phyloP scores from a whole-genome alignment of 2,113 vertebrate genomes.

The Globicephala melas region DNA sequence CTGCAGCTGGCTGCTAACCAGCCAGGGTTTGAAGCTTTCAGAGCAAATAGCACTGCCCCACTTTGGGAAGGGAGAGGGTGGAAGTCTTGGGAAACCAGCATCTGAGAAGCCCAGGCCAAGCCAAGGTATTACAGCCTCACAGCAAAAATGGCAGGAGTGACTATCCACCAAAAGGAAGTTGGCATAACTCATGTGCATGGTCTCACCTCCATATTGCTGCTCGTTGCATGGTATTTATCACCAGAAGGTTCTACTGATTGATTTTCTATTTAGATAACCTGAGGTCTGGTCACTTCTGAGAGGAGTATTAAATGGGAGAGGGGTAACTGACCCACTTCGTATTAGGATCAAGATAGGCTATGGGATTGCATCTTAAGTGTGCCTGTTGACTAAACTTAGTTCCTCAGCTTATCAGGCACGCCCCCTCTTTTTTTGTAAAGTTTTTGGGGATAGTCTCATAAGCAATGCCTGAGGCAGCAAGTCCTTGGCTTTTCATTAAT shows the following conservation, averaged over 20 bases:
- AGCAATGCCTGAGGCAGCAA: background rate
- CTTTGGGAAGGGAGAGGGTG: background rate
- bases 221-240: constrained; percentile 43
- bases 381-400: background rate
- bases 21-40: background rate
- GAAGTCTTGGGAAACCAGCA: background rate
- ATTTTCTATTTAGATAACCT: constrained; percentile 65
- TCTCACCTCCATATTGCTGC: background rate
- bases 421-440: background rate
- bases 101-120: background rate
- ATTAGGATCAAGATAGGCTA: background rate
- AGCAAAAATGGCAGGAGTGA: constrained; percentile 2
- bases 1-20: constrained; percentile 63
- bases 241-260: constrained; percentile 51
- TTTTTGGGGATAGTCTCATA: background rate
- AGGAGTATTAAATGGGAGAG: background rate
- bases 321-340: background rate
- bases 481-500: background rate
- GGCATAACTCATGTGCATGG: constrained; percentile 17
- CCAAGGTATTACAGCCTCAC: background rate
- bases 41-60: background rate
- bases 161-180: constrained; percentile 72
- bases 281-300: background rate
- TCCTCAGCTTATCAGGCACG: background rate
- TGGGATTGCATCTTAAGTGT: background rate